These are phyloP conservation scores for Dendrocincla tyrannina DNA, from an alignment of 2,797 vertebrate species.

Conservation along the genomic window DNA sequence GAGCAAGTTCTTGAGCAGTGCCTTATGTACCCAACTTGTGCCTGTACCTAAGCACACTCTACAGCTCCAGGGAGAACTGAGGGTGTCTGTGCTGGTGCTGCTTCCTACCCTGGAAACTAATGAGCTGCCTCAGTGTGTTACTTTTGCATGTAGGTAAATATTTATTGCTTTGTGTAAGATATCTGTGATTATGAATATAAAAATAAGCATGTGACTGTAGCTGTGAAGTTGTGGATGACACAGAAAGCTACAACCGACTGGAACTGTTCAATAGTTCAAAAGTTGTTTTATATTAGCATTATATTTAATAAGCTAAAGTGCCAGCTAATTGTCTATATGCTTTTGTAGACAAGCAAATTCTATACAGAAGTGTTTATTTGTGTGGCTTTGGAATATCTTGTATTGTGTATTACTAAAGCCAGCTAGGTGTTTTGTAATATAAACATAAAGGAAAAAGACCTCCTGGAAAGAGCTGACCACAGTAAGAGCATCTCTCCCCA, in stretches of 20 bases:
- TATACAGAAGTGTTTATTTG: not conserved
- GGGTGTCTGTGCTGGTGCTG: not conserved
- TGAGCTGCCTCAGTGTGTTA: not conserved
- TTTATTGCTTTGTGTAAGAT: not conserved
- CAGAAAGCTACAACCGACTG: not conserved
- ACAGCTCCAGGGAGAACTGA: not conserved
- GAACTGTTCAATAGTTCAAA: not conserved
- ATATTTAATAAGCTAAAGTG: not conserved
- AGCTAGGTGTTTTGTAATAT: not conserved
- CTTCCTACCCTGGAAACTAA: not conserved
- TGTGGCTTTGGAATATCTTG: not conserved
- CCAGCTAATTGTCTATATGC: not conserved
- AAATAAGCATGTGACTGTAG: not conserved
- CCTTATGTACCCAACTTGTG: not conserved
- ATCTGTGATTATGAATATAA: not conserved
- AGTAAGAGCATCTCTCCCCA: not conserved
- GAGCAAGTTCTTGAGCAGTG: not conserved
- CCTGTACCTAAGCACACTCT: not conserved
- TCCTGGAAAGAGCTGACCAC: not conserved
- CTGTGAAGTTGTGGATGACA: not conserved
- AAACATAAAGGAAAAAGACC: not conserved
- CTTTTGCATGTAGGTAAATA: not conserved
- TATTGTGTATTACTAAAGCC: not conserved
- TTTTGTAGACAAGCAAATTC: not conserved
- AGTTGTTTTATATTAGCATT: not conserved